Evolutionary conservation across 2,888 invertebrate genomes (phyloP), one percentile per base, ranked within the genome.

Genomic region (Brachynemurus nebulosus): DNA sequence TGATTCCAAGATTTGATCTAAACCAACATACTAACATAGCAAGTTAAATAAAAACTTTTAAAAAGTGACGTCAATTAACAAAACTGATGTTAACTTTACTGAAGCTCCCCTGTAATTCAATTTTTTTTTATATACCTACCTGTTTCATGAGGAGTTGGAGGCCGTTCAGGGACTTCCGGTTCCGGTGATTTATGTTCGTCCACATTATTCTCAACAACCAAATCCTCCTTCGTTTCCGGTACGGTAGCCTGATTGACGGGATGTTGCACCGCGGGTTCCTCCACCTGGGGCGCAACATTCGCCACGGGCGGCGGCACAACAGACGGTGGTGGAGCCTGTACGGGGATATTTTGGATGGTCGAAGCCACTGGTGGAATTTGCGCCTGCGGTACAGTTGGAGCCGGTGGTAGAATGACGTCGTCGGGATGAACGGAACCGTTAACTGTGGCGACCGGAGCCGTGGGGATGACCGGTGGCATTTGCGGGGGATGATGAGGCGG

Each of bases 381-480:
- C 35, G 60, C 47, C 8, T 47, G 49, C 3, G 59, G 59, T 14
- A 57, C 53, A 27, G 53, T 18, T 3, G 38, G 30, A 5, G 21
- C 38, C 12, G 27, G 17, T 12, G 44, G 38, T 8, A 12, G 27
- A n/a, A 63, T 54, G 30, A 65, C 66, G 30, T 67, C 66, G 23
- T 53, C 53, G 6, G 64, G 65, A 52, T 65, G 65, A 35, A 63
- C 59, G 25, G 59, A 54, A 21, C 67, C 67, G 49, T 67, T 67
- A 42, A 65, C 61, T 35, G 62, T 56, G 9, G 62, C 57, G 30
- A 60, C 56, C 4, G 59, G 54, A 35, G 60, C 57, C 8, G 55
- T 54, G 16, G 37, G 9, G 12, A 37, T 19, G n/a, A 37, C 42
- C 9, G 41, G 51, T 42, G 50, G 50, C 8, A 51, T 51, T 34